Evolutionary conservation across 2,888 invertebrate species (phyloP), one percentile per base, ranked within the genome.

Genomic region (Scaptomyza reducta): DNA sequence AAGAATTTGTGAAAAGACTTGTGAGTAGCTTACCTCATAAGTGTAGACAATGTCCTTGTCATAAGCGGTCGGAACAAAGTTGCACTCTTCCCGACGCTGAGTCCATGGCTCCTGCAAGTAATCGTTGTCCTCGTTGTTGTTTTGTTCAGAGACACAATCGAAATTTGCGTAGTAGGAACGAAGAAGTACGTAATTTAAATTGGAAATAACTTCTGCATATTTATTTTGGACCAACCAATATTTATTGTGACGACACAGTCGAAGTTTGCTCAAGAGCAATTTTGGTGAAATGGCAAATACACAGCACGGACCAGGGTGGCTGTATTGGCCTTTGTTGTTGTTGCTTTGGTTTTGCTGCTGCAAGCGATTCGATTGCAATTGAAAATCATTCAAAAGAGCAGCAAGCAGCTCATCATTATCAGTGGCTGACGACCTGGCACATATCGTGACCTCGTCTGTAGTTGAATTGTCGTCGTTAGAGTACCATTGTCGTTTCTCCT

Each of bases 141-240:
- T 74, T 64, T 74, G 78, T 65, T 68, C 77, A 57, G 63, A 77
- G 70, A 75, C 68, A 73, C 72, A 72, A 50, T 69, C 77, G 51
- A 80, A 76, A 88, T 90, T 89, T 88, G 87, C 89, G 86, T 90
- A 91, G 81, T 88, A 89, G 67, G 84, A 82, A 70, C 89, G 91
- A 62, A 92, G 75, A 53, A 87, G 84, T 77, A 89, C 84, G 87
- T 90, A 91, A 90, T 91, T 89, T 80, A 92, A 90, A 89, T 91
- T 92, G 70, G 91, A 90, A 87, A 92, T 90, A 89, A 92, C 91
- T 87, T 92, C 92, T 71, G 91, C 90, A 83, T 91, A 92, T 90
- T 92, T 92, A 90, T 91, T 92, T 86, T 92, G 92, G 78, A 92
- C 92, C 83, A 92, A 88, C 92, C 92, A 92, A 90, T 92, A 92